A percentile compares a stretch with the other conserved stretches of the same genome.
Evolutionary conservation across 2,113 vertebrate genomes (phyloP).

Genomic region (Megatriorchis doriae): DNA sequence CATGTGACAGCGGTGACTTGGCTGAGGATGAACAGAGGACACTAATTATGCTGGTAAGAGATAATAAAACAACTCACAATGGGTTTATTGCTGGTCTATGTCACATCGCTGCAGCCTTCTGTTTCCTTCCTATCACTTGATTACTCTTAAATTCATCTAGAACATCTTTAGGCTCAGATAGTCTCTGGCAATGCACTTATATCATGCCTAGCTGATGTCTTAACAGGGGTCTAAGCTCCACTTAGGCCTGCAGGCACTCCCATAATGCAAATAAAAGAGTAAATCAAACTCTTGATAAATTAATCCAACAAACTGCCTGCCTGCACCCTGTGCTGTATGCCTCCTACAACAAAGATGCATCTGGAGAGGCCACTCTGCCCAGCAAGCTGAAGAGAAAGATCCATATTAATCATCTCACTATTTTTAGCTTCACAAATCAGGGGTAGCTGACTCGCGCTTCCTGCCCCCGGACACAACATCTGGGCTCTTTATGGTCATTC

Average conservation of each 20-base stretch:
- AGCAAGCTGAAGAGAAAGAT: not conserved
- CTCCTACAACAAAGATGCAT: not conserved
- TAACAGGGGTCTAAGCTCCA: not conserved
- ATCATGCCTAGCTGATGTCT: not conserved
- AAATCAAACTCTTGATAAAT: not conserved
- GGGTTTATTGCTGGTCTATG: not conserved
- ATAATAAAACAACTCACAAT: not conserved
- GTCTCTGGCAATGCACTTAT: not conserved
- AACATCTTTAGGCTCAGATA: not conserved
- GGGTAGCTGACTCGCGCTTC: not conserved
- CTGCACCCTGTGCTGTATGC: not conserved
- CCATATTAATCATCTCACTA: not conserved
- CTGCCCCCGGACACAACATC: slow-evolving; percentile 22
- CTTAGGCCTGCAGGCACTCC: not conserved
- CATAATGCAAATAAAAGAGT: not conserved
- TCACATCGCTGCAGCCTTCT: not conserved
- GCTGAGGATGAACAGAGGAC: not conserved
- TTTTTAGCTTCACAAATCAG: not conserved
- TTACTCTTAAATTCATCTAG: not conserved
- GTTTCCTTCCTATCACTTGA: not conserved
- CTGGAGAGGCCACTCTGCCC: not conserved
- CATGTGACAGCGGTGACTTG: accelerated
- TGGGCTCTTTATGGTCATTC: slow-evolving; percentile 1
- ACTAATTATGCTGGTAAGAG: not conserved
- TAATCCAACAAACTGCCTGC: not conserved